These are phyloP conservation scores for Phyllopteryx taeniolatus DNA, from an alignment of 2,113 vertebrate genomes.

Conservation along the genomic window DNA sequence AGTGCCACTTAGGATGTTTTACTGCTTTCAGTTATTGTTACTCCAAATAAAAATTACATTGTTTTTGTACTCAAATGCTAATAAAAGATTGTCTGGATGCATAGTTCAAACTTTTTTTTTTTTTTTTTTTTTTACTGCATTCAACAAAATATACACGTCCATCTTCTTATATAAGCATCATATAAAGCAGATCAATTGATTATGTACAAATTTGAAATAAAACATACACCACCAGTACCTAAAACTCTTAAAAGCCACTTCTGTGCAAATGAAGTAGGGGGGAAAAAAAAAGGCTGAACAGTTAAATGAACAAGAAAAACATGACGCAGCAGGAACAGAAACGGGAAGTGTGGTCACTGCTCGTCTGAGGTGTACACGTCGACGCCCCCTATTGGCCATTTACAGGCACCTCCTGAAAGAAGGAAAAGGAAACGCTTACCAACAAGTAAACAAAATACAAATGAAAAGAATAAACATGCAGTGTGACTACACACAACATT, in stretches of 20 bases:
- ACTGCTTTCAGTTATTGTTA: background rate
- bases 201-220: slow-evolving; percentile 6
- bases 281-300: slow-evolving; percentile 31
- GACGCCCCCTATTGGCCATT: slow-evolving; percentile 56
- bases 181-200: too few relatives aligned
- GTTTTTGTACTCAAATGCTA: slow-evolving; percentile 59
- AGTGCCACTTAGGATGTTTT: slow-evolving; percentile 12
- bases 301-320: background rate
- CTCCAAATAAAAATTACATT: slow-evolving; percentile 28
- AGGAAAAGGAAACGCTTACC: background rate
- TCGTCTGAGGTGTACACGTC: slow-evolving; percentile 24
- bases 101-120: background rate
- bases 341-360: slow-evolving; percentile 27
- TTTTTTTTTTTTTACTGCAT: background rate
- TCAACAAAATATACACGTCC: slow-evolving; percentile 45
- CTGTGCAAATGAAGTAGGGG: slow-evolving; percentile 48
- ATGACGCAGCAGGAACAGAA: slow-evolving; percentile 36
- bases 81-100: slow-evolving; percentile 59
- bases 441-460: background rate
- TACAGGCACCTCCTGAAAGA: slow-evolving; percentile 67
- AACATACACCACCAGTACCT: slow-evolving; percentile 57
- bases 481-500: too few relatives aligned
- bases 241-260: slow-evolving; percentile 23
- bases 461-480: background rate
- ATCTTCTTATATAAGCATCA: slow-evolving; percentile 34